Conservation (phyloP, 1,140 invertebrate genomes). For the Maniola jurtina region DNA sequence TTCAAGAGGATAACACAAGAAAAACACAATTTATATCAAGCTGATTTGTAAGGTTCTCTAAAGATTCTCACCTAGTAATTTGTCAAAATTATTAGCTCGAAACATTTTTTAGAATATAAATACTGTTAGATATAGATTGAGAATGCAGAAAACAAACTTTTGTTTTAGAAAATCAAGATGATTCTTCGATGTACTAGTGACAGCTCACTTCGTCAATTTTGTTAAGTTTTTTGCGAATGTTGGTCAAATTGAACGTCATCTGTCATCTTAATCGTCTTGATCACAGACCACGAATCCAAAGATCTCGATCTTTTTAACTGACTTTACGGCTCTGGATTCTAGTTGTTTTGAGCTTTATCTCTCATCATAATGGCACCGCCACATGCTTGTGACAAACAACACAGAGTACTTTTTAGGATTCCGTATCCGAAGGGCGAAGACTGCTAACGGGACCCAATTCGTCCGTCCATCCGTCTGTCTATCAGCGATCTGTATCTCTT, state of each 20-base stretch:
- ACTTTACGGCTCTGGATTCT: no score
- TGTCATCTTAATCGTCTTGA: no score
- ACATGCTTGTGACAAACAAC: no score
- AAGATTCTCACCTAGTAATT: conserved; percentile 78
- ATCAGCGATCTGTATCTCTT: no score
- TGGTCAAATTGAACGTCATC: conserved; percentile 35
- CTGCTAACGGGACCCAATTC: no score
- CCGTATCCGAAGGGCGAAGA: no score
- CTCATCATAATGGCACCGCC: no score
- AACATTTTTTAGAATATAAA: conserved; percentile 73
- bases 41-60: background rate
- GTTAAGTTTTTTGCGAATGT: conserved; percentile 47
- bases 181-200: conserved; percentile 67
- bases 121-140: conserved; percentile 26
- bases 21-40: conserved; percentile 4
- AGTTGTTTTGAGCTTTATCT: no score
- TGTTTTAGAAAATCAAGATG: conserved; percentile 67
- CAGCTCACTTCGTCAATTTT: conserved; percentile 72
- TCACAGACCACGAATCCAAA: no score
- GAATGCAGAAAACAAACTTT: conserved; percentile 47
- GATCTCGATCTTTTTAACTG: no score
- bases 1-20: conserved; percentile 26
- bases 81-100: conserved; percentile 80
- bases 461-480: no score
- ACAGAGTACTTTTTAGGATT: no score